Conservation (phyloP, 2,888 invertebrate species). For the Pristionchus maxplancki region DNA sequence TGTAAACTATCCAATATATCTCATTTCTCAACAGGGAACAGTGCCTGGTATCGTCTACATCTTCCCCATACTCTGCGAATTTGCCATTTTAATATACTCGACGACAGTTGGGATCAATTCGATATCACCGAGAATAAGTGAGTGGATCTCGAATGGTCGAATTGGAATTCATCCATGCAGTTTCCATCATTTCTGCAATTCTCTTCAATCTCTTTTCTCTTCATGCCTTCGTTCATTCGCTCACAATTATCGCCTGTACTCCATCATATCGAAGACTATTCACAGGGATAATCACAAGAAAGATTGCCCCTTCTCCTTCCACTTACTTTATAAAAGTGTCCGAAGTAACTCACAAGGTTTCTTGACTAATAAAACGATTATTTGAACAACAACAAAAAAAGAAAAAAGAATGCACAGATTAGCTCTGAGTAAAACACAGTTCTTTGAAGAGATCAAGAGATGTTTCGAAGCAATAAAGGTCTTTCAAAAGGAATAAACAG, state of each 20-base stretch:
- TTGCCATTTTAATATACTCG: not conserved
- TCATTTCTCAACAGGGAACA: not conserved
- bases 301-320: not conserved
- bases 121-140: not conserved
- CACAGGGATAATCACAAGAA: not conserved
- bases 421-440: no score
- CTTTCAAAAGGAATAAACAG: no score
- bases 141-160: not conserved
- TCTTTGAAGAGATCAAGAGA: no score
- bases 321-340: not conserved
- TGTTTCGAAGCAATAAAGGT: no score
- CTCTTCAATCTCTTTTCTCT: constrained; percentile 38
- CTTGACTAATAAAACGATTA: not conserved
- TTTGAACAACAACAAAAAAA: no score
- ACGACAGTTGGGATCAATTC: not conserved
- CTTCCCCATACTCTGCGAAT: not conserved
- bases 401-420: no score
- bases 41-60: constrained; percentile 12
- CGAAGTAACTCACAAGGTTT: not conserved
- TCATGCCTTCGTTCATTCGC: constrained; percentile 3
- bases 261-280: constrained; percentile 4
- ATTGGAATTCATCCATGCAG: not conserved
- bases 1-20: not conserved
- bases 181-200: not conserved
- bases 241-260: not conserved